These are phyloP conservation scores for Zaprionus lachaisei DNA, from an alignment of 1,140 invertebrate species.

Conservation along the genomic window DNA sequence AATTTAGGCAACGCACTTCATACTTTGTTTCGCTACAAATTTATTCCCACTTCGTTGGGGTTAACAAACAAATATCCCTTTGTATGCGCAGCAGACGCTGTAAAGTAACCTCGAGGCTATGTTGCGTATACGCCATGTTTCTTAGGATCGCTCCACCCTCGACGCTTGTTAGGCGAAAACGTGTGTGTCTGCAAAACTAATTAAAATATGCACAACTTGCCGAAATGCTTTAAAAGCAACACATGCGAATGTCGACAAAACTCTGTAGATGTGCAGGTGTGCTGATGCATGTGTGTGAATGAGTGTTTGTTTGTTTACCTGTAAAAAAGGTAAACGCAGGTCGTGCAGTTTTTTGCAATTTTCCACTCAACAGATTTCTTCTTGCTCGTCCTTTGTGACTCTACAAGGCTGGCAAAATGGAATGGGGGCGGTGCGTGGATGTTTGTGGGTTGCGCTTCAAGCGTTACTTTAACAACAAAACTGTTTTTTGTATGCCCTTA, in stretches of 20 bases:
- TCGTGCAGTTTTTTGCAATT: slow-evolving; percentile 77
- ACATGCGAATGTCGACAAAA: slow-evolving; percentile 33
- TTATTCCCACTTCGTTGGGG: background rate
- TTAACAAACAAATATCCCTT: slow-evolving; percentile 5
- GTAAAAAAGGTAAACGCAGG: slow-evolving; percentile 67
- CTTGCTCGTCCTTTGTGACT: slow-evolving; percentile 9
- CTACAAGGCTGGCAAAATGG: background rate
- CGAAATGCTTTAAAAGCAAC: slow-evolving; percentile 64
- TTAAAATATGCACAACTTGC: slow-evolving; percentile 81
- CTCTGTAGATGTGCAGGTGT: background rate
- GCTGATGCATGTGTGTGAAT: background rate
- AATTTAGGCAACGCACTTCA: background rate
- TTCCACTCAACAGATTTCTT: slow-evolving; percentile 71
- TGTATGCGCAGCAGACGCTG: background rate
- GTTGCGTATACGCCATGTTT: slow-evolving; percentile 61
- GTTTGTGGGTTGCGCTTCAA: slow-evolving; percentile 28
- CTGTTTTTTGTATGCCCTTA: slow-evolving; percentile 72
- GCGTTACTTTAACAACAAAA: slow-evolving; percentile 57
- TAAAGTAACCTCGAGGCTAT: slow-evolving; percentile 13
- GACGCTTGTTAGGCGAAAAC: slow-evolving; percentile 48
- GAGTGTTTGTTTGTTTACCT: slow-evolving; percentile 35
- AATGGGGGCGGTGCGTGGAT: background rate
- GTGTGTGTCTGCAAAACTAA: slow-evolving; percentile 68
- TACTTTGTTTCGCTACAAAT: background rate
- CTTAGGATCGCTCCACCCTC: slow-evolving; percentile 24